phyloP scores from a whole-genome alignment of 2,797 vertebrate species.

The Zalophus californianus region DNA sequence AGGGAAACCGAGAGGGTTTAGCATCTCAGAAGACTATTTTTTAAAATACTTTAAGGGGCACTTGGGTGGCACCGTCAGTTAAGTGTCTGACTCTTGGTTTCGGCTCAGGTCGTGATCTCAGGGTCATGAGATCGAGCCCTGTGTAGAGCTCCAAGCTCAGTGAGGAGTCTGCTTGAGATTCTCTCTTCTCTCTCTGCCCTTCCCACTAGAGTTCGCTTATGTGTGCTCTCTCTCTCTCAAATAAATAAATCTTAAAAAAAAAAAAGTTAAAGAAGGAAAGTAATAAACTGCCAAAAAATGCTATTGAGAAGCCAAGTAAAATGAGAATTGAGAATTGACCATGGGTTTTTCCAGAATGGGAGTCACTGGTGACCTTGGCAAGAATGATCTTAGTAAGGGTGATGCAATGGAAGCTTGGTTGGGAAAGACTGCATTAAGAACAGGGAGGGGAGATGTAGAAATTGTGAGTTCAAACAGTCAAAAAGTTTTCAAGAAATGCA shows the following conservation, averaged over 20 bases:
- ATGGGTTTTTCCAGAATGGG: not conserved
- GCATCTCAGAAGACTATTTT: not conserved
- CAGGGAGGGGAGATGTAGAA: not conserved
- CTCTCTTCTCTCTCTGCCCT: not conserved
- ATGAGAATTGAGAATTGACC: not conserved
- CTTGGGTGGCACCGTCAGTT: not conserved
- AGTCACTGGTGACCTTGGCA: not conserved
- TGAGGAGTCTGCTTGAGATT: not conserved
- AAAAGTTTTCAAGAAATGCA: not conserved
- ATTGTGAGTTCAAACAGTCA: not conserved
- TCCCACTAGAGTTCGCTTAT: not conserved
- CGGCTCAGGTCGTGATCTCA: not conserved
- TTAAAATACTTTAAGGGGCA: not conserved
- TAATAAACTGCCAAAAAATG: not conserved
- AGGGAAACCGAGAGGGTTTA: not conserved
- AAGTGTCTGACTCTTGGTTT: not conserved
- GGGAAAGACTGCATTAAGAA: not conserved
- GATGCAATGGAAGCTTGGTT: not conserved
- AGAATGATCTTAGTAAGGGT: not conserved
- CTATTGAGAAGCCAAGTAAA: not conserved
- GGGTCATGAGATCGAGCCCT: not conserved
- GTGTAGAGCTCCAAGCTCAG: not conserved
- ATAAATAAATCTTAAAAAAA: not conserved
- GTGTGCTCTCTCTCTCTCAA: not conserved
- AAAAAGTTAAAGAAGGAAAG: not conserved